Evolutionary conservation across 2,113 vertebrate genomes (phyloP).

Genomic region (Gadus chalcogrammus): DNA sequence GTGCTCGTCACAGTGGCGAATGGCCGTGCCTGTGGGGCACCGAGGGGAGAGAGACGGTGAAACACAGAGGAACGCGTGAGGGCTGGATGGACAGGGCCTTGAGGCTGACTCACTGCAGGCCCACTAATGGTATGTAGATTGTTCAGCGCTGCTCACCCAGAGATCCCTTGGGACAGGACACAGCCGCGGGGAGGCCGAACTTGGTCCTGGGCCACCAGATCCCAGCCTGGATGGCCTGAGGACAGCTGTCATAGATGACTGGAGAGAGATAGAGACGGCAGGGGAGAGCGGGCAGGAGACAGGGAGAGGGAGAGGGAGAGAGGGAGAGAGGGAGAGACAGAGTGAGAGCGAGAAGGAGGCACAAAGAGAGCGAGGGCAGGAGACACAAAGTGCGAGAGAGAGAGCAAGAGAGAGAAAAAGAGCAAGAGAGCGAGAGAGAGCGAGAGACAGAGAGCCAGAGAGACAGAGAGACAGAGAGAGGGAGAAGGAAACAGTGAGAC

Average conservation of each 20-base stretch:
- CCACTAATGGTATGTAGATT: slow-evolving; percentile 54
- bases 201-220: slow-evolving; percentile 98
- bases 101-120: slow-evolving; percentile 41
- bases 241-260: slow-evolving; percentile 98
- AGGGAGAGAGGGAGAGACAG: not conserved
- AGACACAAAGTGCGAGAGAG: slow-evolving; percentile 10
- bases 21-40: slow-evolving; percentile 70
- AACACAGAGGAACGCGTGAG: slow-evolving; percentile 15
- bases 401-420: not conserved
- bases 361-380: not conserved
- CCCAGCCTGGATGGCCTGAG: slow-evolving; percentile 84
- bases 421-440: too few relatives aligned
- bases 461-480: slow-evolving; percentile 14
- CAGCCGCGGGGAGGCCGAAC: slow-evolving; percentile 89
- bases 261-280: slow-evolving; percentile 25
- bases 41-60: slow-evolving; percentile 8
- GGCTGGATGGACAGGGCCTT: slow-evolving; percentile 29
- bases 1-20: slow-evolving; percentile 95
- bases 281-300: not conserved
- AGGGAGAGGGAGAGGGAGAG: not conserved
- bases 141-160: slow-evolving; percentile 72
- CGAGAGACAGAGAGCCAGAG: not conserved
- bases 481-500: too few relatives aligned
- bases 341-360: not conserved
- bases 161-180: slow-evolving; percentile 88